These are phyloP conservation scores for Thyatira batis DNA, from an alignment of 2,888 invertebrate genomes.

Conservation along the genomic window DNA sequence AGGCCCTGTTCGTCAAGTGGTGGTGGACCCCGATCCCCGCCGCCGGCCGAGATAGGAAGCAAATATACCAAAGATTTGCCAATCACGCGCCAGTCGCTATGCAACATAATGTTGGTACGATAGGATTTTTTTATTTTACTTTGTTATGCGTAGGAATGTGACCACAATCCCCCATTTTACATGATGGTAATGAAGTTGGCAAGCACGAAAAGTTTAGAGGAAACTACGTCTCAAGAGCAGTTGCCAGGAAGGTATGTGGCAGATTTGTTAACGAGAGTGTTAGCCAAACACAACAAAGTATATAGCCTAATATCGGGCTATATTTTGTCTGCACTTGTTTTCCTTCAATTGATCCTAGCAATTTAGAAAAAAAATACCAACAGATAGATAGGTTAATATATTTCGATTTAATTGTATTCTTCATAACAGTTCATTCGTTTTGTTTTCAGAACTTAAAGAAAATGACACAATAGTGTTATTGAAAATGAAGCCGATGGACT, in stretches of 20 bases:
- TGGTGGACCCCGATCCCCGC: constrained; percentile 55
- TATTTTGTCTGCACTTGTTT: no score
- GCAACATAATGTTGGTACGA: constrained; percentile 44
- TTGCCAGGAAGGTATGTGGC: no score
- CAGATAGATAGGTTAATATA: no score
- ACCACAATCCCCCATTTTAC: no score
- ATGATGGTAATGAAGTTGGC: no score
- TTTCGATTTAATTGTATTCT: not conserved
- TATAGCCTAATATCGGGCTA: no score
- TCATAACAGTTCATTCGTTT: constrained; percentile 2
- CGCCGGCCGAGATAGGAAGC: constrained; percentile 36
- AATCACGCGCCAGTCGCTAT: constrained; percentile 31
- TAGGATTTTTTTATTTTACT: not conserved
- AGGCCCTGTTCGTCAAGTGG: constrained; percentile 60
- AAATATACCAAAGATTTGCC: constrained; percentile 57
- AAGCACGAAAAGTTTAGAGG: no score
- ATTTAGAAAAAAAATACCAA: no score
- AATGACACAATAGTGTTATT: constrained; percentile 54
- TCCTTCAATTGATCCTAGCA: no score
- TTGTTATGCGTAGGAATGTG: not conserved
- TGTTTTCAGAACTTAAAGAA: constrained; percentile 50
- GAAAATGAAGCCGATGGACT: constrained; percentile 47
- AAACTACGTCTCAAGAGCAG: no score
- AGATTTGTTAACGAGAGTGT: no score
- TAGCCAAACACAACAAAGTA: no score